Evolutionary conservation across 2,888 invertebrate genomes (phyloP).

Genomic region (Eretmocerus hayati): DNA sequence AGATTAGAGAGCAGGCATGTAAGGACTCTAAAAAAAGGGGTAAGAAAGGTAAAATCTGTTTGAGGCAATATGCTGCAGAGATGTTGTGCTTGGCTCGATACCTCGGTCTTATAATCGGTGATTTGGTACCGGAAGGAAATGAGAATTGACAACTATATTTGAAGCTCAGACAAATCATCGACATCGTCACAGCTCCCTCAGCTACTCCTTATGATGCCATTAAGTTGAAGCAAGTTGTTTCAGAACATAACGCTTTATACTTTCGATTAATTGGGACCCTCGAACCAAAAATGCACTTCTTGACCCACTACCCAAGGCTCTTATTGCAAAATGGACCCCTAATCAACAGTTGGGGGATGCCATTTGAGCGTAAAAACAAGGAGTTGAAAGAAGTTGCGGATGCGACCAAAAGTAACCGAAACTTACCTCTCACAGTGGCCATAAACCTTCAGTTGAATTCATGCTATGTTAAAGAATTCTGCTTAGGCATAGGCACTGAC

Average conservation of each 20-base stretch:
- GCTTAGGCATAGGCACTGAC: neutral
- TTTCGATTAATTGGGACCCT: neutral
- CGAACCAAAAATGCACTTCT: constrained; percentile 1
- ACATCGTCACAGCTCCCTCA: neutral
- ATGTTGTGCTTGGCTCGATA: neutral
- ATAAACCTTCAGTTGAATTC: neutral
- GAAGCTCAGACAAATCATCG: neutral
- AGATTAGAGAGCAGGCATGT: neutral
- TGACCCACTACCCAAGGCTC: neutral
- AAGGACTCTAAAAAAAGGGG: neutral
- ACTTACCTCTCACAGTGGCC: neutral
- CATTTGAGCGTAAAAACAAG: constrained; percentile 1
- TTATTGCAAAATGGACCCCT: neutral
- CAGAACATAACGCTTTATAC: constrained; percentile 1
- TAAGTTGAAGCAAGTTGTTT: neutral
- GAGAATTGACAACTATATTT: neutral
- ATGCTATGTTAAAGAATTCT: neutral
- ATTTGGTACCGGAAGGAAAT: neutral
- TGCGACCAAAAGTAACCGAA: neutral
- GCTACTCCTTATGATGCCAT: neutral
- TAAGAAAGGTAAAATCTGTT: neutral
- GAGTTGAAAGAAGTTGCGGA: neutral
- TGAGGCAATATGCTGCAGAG: neutral
- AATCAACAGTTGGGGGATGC: neutral
- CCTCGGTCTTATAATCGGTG: neutral